Percentiles rank a stretch among this genome's conserved stretches.
phyloP scores from a whole-genome alignment of 2,113 vertebrate species.

The Tringa solitaria region DNA sequence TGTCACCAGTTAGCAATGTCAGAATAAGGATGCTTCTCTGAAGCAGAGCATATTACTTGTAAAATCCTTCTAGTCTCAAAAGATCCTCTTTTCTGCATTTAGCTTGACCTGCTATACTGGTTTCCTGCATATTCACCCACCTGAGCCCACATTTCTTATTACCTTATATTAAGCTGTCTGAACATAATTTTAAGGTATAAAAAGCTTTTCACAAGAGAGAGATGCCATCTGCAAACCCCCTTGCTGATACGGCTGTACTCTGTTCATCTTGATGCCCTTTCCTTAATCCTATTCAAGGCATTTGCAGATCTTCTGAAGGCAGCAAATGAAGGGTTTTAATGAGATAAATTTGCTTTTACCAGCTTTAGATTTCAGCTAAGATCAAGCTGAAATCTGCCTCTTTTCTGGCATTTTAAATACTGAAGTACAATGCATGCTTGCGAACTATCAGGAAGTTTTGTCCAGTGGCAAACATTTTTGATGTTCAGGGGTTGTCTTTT shows the following conservation, averaged over 20 bases:
- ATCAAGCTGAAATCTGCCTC: neutral
- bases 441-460: too few species aligned
- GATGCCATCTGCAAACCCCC: neutral
- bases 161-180: neutral
- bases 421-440: neutral
- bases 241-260: neutral
- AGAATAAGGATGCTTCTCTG: neutral
- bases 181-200: neutral
- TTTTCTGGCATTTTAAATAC: neutral
- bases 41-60: neutral
- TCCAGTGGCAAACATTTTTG: neutral
- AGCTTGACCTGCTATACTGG: neutral
- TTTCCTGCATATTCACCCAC: neutral
- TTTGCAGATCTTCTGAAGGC: neutral
- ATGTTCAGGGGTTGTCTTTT: neutral
- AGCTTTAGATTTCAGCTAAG: neutral
- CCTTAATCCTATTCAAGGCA: neutral
- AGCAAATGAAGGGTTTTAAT: neutral
- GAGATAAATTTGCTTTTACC: conserved; percentile 16
- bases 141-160: neutral
- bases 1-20: too few species aligned
- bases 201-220: neutral
- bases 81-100: neutral
- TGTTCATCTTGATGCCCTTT: conserved; percentile 5
- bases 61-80: neutral